Evolutionary conservation across 2,113 vertebrate species (phyloP).

Genomic region (Saimiri boliviensis): DNA sequence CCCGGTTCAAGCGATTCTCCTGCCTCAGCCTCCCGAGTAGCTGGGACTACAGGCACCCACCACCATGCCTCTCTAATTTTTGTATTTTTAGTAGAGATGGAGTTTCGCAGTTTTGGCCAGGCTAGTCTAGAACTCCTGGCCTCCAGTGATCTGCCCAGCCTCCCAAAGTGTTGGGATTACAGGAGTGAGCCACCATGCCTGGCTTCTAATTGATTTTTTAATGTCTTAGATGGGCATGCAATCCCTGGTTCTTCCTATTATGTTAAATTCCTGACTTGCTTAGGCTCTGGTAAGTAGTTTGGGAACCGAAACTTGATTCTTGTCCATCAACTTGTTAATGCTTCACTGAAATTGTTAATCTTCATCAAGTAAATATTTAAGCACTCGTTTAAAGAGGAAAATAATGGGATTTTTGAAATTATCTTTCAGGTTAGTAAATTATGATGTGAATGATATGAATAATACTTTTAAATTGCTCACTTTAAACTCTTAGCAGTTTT

Average conservation of each 20-base stretch:
- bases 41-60: no score
- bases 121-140: neutral
- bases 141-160: neutral
- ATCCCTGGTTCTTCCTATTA: neutral
- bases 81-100: no score
- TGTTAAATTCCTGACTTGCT: neutral
- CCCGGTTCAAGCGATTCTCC: no score
- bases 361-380: neutral
- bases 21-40: no score
- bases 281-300: neutral
- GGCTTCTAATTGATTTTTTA: neutral
- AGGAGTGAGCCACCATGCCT: neutral
- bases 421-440: neutral
- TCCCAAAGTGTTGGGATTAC: neutral
- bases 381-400: constrained; percentile 12
- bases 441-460: neutral
- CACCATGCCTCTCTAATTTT: no score
- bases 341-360: neutral
- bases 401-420: neutral
- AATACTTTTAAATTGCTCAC: neutral
- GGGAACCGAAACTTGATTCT: neutral
- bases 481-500: neutral
- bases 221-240: no score
- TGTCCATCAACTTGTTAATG: neutral
- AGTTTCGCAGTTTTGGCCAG: neutral